Conservation (phyloP, 2,888 invertebrate species). For the Macrosoma leucophasiata region DNA sequence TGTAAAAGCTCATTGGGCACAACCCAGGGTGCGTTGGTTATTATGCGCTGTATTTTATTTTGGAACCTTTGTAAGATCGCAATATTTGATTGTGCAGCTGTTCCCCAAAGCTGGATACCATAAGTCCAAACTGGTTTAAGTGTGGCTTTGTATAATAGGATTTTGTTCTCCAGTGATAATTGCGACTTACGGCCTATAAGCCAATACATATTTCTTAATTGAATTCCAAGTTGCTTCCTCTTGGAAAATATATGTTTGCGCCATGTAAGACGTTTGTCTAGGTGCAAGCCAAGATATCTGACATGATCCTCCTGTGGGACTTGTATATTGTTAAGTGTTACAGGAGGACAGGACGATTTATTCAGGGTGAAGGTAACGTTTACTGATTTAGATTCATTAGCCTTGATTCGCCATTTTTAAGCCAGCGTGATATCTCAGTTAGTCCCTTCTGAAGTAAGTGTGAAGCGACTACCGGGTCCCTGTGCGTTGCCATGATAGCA, state of each 20-base stretch:
- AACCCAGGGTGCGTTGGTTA: no score
- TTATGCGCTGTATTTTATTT: no score
- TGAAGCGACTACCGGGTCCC: conserved; percentile 13
- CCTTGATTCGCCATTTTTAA: conserved; percentile 22
- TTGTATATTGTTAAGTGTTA: conserved; percentile 4
- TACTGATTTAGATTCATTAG: conserved; percentile 17
- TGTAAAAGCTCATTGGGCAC: no score
- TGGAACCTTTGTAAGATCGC: no score
- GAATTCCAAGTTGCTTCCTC: conserved; percentile 1
- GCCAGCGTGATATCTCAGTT: conserved; percentile 13
- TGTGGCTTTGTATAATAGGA: no score
- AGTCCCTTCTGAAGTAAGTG: conserved; percentile 16
- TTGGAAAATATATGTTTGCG: conserved; percentile 4
- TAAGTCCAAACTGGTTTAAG: no score
- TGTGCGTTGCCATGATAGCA: conserved; percentile 11
- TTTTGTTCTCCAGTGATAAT: no score
- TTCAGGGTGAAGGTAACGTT: background rate
- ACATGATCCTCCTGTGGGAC: conserved; percentile 7
- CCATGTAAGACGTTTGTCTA: conserved; percentile 5
- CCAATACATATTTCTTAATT: conserved; percentile 2
- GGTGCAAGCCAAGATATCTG: conserved; percentile 3
- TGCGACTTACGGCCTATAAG: no score
- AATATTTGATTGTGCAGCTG: no score
- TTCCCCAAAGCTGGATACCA: no score
- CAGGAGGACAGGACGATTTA: conserved; percentile 1